Evolutionary conservation across 2,797 vertebrate species (phyloP).

Genomic region (Telmatherina bonti): DNA sequence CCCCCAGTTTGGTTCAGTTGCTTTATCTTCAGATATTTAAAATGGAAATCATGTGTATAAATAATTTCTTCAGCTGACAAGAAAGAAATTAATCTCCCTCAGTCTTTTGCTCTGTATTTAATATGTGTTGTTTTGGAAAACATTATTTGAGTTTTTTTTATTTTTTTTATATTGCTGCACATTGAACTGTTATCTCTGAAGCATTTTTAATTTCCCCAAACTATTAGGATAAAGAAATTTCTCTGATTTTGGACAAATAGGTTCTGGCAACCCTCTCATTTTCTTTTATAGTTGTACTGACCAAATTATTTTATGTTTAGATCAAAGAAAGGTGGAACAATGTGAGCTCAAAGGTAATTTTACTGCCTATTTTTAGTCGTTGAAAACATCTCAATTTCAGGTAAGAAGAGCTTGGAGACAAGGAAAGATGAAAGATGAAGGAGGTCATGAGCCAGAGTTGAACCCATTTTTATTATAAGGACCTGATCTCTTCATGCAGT

Average conservation of each 20-base stretch:
- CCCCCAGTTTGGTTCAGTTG: slow-evolving; percentile 1
- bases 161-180: slow-evolving; percentile 33
- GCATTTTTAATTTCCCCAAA: slow-evolving; percentile 27
- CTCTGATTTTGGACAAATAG: background rate
- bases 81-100: slow-evolving; percentile 29
- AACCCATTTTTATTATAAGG: slow-evolving; percentile 26
- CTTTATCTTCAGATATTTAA: slow-evolving; percentile 14
- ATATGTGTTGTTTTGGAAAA: slow-evolving; percentile 37
- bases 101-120: slow-evolving; percentile 40
- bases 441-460: background rate
- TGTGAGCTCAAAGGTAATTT: background rate
- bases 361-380: slow-evolving; percentile 13
- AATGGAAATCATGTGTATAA: slow-evolving; percentile 36
- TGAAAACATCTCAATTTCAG: no score
- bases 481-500: slow-evolving; percentile 6
- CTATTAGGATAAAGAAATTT: slow-evolving; percentile 1
- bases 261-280: background rate
- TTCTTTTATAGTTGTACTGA: slow-evolving; percentile 12
- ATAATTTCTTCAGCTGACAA: slow-evolving; percentile 34
- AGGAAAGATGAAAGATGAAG: slow-evolving; percentile 21
- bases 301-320: background rate
- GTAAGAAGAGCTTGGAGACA: slow-evolving; percentile 3
- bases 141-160: no score
- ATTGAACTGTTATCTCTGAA: slow-evolving; percentile 10
- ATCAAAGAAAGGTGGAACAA: background rate